These are phyloP conservation scores for Sminthurides bifidus DNA, from an alignment of 1,140 invertebrate species.

Conservation along the genomic window DNA sequence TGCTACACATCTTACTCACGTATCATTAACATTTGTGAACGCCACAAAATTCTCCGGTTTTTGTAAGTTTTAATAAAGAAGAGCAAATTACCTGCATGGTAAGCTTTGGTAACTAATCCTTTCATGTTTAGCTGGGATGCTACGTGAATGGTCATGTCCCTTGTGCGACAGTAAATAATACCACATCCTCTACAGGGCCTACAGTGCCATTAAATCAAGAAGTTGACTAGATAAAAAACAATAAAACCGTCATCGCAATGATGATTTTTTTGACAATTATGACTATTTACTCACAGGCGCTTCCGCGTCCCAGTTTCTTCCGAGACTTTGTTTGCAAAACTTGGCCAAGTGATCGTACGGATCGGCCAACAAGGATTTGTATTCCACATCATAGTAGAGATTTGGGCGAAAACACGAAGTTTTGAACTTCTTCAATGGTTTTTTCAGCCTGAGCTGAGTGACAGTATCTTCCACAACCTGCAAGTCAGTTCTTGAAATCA, in stretches of 20 bases:
- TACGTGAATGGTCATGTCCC: slow-evolving; percentile 51
- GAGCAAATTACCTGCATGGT: slow-evolving; percentile 54
- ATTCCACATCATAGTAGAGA: slow-evolving; percentile 56
- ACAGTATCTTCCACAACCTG: slow-evolving; percentile 48
- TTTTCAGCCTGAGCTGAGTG: slow-evolving; percentile 42
- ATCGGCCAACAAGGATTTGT: slow-evolving; percentile 65
- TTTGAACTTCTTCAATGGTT: slow-evolving; percentile 47
- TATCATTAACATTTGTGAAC: no score
- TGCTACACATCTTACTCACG: no score
- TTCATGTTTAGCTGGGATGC: slow-evolving; percentile 42
- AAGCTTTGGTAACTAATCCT: slow-evolving; percentile 46
- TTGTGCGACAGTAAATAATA: slow-evolving; percentile 55
- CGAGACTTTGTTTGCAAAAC: slow-evolving; percentile 45
- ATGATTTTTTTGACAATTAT: background rate
- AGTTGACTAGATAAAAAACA: slow-evolving; percentile 23
- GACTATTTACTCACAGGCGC: slow-evolving; percentile 26
- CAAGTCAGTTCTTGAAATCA: background rate
- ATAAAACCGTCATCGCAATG: background rate
- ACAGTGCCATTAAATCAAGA: slow-evolving; percentile 30
- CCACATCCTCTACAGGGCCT: slow-evolving; percentile 58
- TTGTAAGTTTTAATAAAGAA: background rate
- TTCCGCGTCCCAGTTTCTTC: slow-evolving; percentile 34
- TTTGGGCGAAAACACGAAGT: slow-evolving; percentile 51
- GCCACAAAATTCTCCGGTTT: background rate
- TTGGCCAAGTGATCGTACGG: slow-evolving; percentile 60